A percentile compares a stretch with the other conserved stretches of the same genome.
These are phyloP conservation scores for Onychorhynchus coronatus DNA, from an alignment of 2,113 vertebrate species.

Conservation along the genomic window DNA sequence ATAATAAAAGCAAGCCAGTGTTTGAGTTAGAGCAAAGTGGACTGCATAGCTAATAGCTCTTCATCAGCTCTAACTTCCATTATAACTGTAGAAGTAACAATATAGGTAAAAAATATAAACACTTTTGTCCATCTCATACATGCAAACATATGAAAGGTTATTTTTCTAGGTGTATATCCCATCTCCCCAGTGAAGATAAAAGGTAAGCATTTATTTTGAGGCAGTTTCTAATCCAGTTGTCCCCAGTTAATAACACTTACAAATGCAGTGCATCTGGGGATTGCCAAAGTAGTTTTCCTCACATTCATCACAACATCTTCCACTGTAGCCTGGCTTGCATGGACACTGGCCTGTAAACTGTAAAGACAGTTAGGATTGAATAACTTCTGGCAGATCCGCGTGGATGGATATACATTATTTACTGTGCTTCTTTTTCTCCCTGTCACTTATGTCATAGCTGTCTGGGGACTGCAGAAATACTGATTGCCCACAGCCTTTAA, in stretches of 20 bases:
- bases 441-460: conserved; percentile 13
- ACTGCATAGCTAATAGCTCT: background rate
- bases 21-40: background rate
- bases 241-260: conserved; percentile 66
- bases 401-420: background rate
- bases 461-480: background rate
- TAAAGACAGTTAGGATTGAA: conserved; percentile 34
- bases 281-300: conserved; percentile 81
- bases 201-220: background rate
- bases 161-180: background rate
- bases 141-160: background rate
- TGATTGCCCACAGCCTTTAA: background rate
- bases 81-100: background rate
- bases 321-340: conserved; percentile 78
- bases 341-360: conserved; percentile 86
- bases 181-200: background rate
- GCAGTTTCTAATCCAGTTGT: background rate
- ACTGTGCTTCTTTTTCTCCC: background rate
- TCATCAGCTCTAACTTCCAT: background rate
- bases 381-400: background rate
- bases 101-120: background rate
- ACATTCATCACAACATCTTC: conserved; percentile 77
- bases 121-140: background rate
- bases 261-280: conserved; percentile 71
- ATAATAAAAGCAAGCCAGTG: background rate